Base-by-base conservation (phyloP, 2,888 invertebrate genomes). In the Portevinia maculata region DNA sequence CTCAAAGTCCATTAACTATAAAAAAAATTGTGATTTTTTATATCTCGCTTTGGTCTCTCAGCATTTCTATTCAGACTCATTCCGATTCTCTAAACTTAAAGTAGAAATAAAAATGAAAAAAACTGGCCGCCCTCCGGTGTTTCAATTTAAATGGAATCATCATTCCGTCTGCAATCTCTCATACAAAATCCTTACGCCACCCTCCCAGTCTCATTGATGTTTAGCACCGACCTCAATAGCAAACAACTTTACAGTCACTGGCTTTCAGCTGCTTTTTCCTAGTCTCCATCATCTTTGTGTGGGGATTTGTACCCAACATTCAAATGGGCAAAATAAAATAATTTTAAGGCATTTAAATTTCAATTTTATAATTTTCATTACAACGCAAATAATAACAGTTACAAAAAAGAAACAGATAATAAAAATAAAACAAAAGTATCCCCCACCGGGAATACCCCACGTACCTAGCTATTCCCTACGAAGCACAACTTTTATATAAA, bases 341-440 rank as follows among this genome's bases (percentile, higher is more conserved):
- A 70, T 76, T 76, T 81, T 34, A 59, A 76, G 64, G 69, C 60
- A 71, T 65, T 81, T 81, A 81, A 81, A 76, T 81, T 81, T 65
- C 76, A 81, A 60, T 81, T 81, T 71, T 60, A 76, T 60, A 64
- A 76, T 71, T 81, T 81, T 65, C 65, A 81, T 65, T 81, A 70
- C 70, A 76, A 65, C 70, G 60, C 48, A 44, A 75, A 55, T 64
- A 75, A 59, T 48, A 64, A 81, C 70, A 50, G 50, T 65, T 32
- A 69, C 34, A 53, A 32, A 50, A 17, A 67, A 37, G 48, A 13
- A 11, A 32, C 1, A 7, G 21, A 9, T 19, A 15, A 8, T 11
- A 15, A n/a, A 19, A 30, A 28, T 1, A 15, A 30, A 32, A 46
- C 39, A 39, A 39, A n/a, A 4, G 17, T 1, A 11, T 6, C 17